A percentile compares a stretch with the other conserved stretches of the same genome.
phyloP scores from a whole-genome alignment of 2,797 vertebrate species.

The Synaphobranchus kaupii region DNA sequence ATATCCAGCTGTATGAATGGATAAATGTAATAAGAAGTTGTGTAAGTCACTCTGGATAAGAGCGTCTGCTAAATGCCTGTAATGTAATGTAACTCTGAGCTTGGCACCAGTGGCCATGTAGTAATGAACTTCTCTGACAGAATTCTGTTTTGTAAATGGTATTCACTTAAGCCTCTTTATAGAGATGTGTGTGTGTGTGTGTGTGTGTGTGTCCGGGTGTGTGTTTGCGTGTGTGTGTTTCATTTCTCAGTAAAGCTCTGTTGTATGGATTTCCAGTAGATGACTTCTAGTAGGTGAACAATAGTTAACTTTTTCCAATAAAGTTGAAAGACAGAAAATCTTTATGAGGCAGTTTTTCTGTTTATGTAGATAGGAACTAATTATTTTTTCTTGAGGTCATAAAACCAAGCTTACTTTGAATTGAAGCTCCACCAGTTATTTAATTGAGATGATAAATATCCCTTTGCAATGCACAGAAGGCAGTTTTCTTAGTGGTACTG shows the following conservation, averaged over 20 bases:
- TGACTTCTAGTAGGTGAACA: not conserved
- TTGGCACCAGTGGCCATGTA: constrained; percentile 36
- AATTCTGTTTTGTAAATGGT: constrained; percentile 23
- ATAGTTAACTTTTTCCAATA: not conserved
- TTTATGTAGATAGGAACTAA: not conserved
- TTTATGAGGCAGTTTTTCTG: too few relatives aligned
- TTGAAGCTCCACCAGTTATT: not conserved
- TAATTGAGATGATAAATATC: not conserved
- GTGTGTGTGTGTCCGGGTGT: not conserved
- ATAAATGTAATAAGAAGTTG: too few relatives aligned
- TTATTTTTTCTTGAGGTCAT: not conserved
- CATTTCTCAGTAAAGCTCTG: too few relatives aligned
- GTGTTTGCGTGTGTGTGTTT: not conserved
- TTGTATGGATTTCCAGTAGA: not conserved
- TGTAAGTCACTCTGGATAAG: too few relatives aligned
- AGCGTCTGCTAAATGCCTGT: too few relatives aligned
- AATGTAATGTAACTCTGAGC: constrained; percentile 37
- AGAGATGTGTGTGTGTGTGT: constrained; percentile 2
- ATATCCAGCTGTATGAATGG: too few relatives aligned
- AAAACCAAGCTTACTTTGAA: not conserved
- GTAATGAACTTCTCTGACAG: constrained; percentile 30
- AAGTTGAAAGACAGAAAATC: not conserved
- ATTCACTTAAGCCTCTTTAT: constrained; percentile 21
- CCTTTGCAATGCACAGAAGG: not conserved
- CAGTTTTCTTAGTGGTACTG: not conserved